These are phyloP conservation scores for Staurois parvus DNA, from an alignment of 2,797 vertebrate genomes.

Conservation along the genomic window DNA sequence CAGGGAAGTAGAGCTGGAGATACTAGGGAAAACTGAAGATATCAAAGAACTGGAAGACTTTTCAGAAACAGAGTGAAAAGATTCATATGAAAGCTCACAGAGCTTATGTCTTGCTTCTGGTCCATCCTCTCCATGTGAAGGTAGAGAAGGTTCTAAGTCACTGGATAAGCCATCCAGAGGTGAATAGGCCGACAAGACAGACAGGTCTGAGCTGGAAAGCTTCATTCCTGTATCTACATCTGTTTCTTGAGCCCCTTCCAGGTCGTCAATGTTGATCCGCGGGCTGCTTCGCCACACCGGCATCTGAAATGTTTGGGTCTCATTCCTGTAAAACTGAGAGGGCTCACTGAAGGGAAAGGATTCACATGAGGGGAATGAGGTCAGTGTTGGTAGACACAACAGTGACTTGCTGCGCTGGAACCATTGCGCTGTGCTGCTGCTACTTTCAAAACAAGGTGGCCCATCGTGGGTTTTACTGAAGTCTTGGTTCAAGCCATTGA, in stretches of 20 bases:
- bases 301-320: slow-evolving; percentile 32
- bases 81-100: slow-evolving; percentile 62
- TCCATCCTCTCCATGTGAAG: slow-evolving; percentile 58
- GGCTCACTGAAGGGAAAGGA: slow-evolving; percentile 64
- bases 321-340: slow-evolving; percentile 66
- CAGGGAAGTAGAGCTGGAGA: slow-evolving; percentile 61
- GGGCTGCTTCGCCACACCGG: slow-evolving; percentile 64
- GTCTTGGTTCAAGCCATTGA: slow-evolving; percentile 68
- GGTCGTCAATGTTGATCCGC: slow-evolving; percentile 82
- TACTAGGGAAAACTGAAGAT: slow-evolving; percentile 37
- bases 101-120: slow-evolving; percentile 45
- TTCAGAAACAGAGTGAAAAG: slow-evolving; percentile 63
- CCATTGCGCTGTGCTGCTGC: slow-evolving; percentile 71
- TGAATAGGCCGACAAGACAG: slow-evolving; percentile 88
- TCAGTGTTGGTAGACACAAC: slow-evolving; percentile 83
- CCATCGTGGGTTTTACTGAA: slow-evolving; percentile 60
- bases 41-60: slow-evolving; percentile 65
- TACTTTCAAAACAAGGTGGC: slow-evolving; percentile 53
- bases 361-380: slow-evolving; percentile 71
- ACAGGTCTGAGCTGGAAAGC: slow-evolving; percentile 84
- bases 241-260: slow-evolving; percentile 89
- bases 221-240: slow-evolving; percentile 90
- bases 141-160: slow-evolving; percentile 62
- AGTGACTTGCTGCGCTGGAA: slow-evolving; percentile 83
- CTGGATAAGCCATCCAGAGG: slow-evolving; percentile 72